Evolutionary conservation across 2,888 invertebrate genomes (phyloP), one percentile per base, ranked within the genome.

Genomic region (Phlogophora meticulosa): DNA sequence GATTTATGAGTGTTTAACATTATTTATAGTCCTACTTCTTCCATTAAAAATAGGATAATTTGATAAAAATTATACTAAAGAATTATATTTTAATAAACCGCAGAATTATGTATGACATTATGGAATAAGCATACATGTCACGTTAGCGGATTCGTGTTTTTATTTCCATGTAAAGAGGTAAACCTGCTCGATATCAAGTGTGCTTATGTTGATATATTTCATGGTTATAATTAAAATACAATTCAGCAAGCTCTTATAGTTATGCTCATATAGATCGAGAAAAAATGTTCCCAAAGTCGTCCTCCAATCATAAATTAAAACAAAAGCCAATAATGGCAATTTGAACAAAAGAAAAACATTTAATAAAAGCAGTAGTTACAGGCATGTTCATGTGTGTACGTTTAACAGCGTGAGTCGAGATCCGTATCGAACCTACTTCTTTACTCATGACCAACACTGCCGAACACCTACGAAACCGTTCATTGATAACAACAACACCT

Each of bases 371-470:
- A 86, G 90, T 90, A 90, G 90, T 91, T 87, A 88, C 86, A 85
- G 85, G 76, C 81, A 85, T 89, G 88, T 90, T 89, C 87, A 86
- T 85, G 87, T 89, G 88, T 85, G 83, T 87, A 83, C 81, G 79
- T 85, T 88, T 87, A 88, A 88, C 88, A 81, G 87, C 82, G 78
- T 85, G 85, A 86, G 86, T 87, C 78, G 78, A 88, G 93, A 93
- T 93, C 87, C 56, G 75, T 92, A 93, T 93, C 92, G 69, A 85
- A 85, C 70, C 81, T 84, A 86, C 87, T 88, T 86, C 89, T 88
- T 91, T 83, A 87, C 82, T 61, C 73, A 71, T 59, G 65, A 85
- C 90, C 86, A 88, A 72, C 51, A 58, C 69, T 28, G 20, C 9
- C 38, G 22, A 46, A 40, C 52, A 53, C 40, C 52, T 57, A 24